Evolutionary conservation across 2,113 vertebrate genomes (phyloP).

Genomic region (Columbina picui): DNA sequence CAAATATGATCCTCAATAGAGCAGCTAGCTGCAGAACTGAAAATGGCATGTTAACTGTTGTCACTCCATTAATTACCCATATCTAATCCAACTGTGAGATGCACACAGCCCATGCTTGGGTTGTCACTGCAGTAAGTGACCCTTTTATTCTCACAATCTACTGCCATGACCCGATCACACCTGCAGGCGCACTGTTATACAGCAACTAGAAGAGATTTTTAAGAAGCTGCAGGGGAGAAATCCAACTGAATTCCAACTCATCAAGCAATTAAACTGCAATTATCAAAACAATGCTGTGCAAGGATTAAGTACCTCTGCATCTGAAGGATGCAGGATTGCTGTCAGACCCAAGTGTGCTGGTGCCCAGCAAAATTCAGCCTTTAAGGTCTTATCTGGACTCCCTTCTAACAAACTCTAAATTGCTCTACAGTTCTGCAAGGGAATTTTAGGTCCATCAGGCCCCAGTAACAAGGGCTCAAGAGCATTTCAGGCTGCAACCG

Average conservation of each 20-base stretch:
- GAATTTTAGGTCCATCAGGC: neutral
- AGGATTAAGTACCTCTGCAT: neutral
- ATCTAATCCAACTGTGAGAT: neutral
- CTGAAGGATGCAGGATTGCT: neutral
- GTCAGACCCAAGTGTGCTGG: neutral
- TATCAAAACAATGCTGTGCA: neutral
- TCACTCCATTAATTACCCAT: neutral
- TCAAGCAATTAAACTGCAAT: slow-evolving; percentile 1
- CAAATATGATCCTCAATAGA: neutral
- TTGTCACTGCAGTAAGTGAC: neutral
- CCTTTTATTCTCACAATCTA: neutral
- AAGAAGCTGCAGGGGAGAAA: slow-evolving; percentile 17
- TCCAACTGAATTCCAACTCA: neutral
- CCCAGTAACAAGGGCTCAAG: neutral
- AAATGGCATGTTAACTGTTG: accelerated
- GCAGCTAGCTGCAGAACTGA: neutral
- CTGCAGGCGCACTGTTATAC: neutral
- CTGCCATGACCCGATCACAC: neutral
- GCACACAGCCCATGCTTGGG: neutral
- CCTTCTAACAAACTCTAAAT: neutral
- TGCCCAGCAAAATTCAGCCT: neutral
- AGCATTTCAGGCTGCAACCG: neutral
- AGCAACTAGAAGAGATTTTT: neutral
- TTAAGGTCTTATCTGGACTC: neutral
- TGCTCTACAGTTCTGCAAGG: neutral